A percentile compares a stretch with the other conserved stretches of the same genome.
Evolutionary conservation across 2,113 vertebrate species (phyloP).

Genomic region (Clinocottus analis): DNA sequence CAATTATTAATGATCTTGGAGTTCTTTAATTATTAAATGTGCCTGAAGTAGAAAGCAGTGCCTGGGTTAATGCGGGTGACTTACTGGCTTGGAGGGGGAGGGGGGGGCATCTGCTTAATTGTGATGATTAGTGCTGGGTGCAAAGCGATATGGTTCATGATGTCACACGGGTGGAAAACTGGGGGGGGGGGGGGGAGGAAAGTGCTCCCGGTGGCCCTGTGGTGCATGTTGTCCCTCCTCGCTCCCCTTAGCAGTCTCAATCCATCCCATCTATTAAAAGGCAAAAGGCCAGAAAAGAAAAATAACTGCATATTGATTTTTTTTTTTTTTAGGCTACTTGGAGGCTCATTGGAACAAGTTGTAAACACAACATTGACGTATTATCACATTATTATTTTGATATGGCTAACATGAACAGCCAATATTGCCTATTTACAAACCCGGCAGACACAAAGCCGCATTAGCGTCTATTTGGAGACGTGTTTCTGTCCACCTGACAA

Average conservation of each 20-base stretch:
- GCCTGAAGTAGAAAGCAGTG: constrained; percentile 66
- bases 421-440: neutral
- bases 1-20: constrained; percentile 78
- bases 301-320: neutral
- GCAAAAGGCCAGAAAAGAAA: neutral
- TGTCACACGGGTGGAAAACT: constrained; percentile 23
- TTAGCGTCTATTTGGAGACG: neutral
- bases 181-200: no score
- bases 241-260: neutral
- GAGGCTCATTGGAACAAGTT: neutral
- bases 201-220: neutral
- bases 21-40: constrained; percentile 78
- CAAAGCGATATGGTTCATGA: constrained; percentile 1
- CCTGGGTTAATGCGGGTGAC: constrained; percentile 68
- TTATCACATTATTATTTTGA: neutral
- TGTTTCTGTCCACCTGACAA: neutral
- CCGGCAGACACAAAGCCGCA: neutral
- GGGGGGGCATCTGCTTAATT: constrained; percentile 60
- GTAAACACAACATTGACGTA: neutral
- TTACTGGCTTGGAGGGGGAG: constrained; percentile 29
- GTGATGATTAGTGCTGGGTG: constrained; percentile 60
- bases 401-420: neutral
- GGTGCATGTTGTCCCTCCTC: neutral
- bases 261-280: neutral
- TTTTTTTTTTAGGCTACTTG: neutral